Evolutionary conservation across 2,888 invertebrate genomes (phyloP).

Genomic region (Calameuta filiformis): DNA sequence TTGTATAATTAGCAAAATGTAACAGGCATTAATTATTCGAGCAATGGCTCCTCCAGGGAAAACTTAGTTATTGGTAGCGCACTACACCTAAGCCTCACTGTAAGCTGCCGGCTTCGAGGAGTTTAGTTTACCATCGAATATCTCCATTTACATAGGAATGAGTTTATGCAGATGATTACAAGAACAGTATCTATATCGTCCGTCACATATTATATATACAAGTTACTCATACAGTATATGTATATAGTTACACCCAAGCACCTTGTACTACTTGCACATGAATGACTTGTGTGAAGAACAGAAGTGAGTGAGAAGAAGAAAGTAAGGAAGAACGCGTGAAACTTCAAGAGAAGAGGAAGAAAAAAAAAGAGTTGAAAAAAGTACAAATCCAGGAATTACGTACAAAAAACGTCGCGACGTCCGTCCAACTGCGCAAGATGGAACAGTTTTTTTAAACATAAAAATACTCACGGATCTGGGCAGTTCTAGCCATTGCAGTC

Average conservation of each 20-base stretch:
- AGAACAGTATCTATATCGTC: slow-evolving; percentile 16
- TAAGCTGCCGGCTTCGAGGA: slow-evolving; percentile 41
- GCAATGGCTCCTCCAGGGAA: slow-evolving; percentile 20
- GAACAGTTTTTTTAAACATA: not conserved
- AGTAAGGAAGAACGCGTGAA: not conserved
- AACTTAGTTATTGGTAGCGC: slow-evolving; percentile 4
- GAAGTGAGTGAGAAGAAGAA: not conserved
- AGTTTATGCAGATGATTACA: slow-evolving; percentile 24
- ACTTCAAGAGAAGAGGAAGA: too few relatives aligned
- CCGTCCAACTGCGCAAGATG: not conserved
- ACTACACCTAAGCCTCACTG: slow-evolving; percentile 33
- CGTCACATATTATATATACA: slow-evolving; percentile 8
- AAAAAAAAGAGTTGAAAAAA: not conserved
- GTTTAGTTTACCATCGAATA: slow-evolving; percentile 45
- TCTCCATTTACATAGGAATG: slow-evolving; percentile 29
- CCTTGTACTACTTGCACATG: not conserved
- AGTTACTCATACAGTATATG: not conserved
- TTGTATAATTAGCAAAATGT: not conserved
- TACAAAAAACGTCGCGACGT: not conserved
- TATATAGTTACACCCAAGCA: slow-evolving; percentile 27
- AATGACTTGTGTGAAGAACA: not conserved
- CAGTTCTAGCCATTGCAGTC: too few relatives aligned
- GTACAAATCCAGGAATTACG: not conserved
- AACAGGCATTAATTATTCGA: slow-evolving; percentile 30
- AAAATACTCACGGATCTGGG: not conserved